Evolutionary conservation across 2,888 invertebrate species (phyloP).

Genomic region (Idaea biselata): DNA sequence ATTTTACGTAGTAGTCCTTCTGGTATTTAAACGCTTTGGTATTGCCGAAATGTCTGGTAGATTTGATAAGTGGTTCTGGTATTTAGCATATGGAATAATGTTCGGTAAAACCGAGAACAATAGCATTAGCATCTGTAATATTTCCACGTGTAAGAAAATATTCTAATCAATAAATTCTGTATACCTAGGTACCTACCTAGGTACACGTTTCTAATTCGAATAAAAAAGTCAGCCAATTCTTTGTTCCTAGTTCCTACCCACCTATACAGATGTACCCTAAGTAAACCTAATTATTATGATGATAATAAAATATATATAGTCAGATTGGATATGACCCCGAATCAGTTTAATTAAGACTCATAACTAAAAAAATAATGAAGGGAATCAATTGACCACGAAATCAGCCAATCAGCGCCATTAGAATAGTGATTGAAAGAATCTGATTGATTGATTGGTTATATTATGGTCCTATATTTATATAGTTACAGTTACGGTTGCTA

Average conservation of each 20-base stretch:
- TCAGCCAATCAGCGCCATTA: background rate
- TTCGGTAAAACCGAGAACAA: background rate
- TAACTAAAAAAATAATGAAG: too few species aligned
- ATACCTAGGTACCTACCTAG: background rate
- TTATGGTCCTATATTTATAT: too few species aligned
- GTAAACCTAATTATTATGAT: too few species aligned
- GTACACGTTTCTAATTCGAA: too few species aligned
- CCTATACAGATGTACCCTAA: too few species aligned
- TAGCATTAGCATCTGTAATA: background rate
- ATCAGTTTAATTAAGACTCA: too few species aligned
- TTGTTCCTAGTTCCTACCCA: too few species aligned
- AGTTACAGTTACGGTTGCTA: constrained; percentile 33
- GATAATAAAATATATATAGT: too few species aligned
- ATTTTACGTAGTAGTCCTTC: background rate
- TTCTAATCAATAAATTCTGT: background rate
- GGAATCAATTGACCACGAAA: background rate
- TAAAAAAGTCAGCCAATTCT: too few species aligned
- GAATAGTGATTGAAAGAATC: background rate
- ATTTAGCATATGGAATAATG: background rate
- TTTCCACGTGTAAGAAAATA: background rate
- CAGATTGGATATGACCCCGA: too few species aligned
- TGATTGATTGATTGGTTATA: too few species aligned
- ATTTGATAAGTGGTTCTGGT: constrained; percentile 1
- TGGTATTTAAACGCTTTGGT: background rate
- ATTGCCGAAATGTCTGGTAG: background rate